Conservation (phyloP, 2,797 vertebrate genomes). For the Liasis olivaceus region DNA sequence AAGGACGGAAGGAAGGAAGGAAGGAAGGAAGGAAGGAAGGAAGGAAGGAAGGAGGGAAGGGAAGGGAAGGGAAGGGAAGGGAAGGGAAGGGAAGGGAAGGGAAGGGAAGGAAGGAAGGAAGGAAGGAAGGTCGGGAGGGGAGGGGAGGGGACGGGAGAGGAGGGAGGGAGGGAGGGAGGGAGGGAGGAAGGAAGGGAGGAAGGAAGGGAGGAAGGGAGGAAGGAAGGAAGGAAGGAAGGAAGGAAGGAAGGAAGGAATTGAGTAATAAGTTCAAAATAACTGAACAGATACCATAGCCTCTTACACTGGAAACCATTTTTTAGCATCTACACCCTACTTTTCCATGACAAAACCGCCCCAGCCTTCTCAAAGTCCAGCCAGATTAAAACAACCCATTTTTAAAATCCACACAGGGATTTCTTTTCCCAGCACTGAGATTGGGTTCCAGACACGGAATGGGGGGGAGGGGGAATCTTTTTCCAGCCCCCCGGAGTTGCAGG, state of each 20-base stretch:
- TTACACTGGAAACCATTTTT: conserved; percentile 24
- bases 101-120: background rate
- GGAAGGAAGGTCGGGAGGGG: rapidly evolving
- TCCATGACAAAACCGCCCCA: background rate
- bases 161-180: background rate
- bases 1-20: rapidly evolving
- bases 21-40: background rate
- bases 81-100: rapidly evolving
- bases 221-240: no score
- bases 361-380: background rate
- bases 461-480: no score
- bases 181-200: rapidly evolving
- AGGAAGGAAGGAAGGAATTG: no score
- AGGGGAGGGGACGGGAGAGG: no score
- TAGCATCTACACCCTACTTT: background rate
- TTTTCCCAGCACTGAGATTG: no score
- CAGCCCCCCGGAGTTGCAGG: no score
- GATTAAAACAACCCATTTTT: background rate
- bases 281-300: background rate
- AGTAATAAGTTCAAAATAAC: background rate
- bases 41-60: no score
- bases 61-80: rapidly evolving
- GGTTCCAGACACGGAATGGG: no score
- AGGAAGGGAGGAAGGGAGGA: background rate
- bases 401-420: no score